phyloP scores from a whole-genome alignment of 2,888 invertebrate species.

The Agriopis leucophaearia region DNA sequence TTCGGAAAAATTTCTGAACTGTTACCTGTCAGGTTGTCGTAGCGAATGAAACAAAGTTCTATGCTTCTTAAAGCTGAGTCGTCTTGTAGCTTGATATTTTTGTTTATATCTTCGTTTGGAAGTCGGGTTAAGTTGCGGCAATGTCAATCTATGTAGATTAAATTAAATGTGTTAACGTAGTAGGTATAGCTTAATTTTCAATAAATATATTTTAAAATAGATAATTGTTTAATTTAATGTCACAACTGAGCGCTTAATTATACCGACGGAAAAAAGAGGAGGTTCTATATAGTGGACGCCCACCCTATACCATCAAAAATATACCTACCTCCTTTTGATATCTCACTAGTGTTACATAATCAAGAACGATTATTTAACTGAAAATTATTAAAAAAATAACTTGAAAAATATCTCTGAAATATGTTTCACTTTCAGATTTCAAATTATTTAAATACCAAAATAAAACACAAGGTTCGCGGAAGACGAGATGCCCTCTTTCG shows the following conservation, averaged over 20 bases:
- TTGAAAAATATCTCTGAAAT: too few relatives aligned
- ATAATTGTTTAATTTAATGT: not conserved
- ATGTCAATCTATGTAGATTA: constrained; percentile 50
- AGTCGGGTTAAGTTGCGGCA: constrained; percentile 36
- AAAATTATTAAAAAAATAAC: too few relatives aligned
- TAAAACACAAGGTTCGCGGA: too few relatives aligned
- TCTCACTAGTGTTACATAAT: too few relatives aligned
- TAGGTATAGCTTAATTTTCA: not conserved
- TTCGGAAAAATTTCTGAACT: not conserved
- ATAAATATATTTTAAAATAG: not conserved
- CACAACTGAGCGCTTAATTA: not conserved
- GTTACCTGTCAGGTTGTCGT: constrained; percentile 31
- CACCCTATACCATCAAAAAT: too few relatives aligned
- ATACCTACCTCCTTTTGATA: too few relatives aligned
- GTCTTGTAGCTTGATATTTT: constrained; percentile 51
- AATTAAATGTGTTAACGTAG: constrained; percentile 19
- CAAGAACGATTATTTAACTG: too few relatives aligned
- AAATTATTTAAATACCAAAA: too few relatives aligned
- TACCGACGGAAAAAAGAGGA: too few relatives aligned
- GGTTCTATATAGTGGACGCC: too few relatives aligned
- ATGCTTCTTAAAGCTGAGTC: constrained; percentile 56
- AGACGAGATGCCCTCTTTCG: too few relatives aligned
- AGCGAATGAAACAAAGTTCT: constrained; percentile 27
- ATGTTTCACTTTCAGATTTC: too few relatives aligned
- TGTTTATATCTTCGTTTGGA: constrained; percentile 44